A percentile compares a stretch with the other conserved stretches of the same genome.
phyloP scores from a whole-genome alignment of 1,140 invertebrate species.

The Galleria mellonella region DNA sequence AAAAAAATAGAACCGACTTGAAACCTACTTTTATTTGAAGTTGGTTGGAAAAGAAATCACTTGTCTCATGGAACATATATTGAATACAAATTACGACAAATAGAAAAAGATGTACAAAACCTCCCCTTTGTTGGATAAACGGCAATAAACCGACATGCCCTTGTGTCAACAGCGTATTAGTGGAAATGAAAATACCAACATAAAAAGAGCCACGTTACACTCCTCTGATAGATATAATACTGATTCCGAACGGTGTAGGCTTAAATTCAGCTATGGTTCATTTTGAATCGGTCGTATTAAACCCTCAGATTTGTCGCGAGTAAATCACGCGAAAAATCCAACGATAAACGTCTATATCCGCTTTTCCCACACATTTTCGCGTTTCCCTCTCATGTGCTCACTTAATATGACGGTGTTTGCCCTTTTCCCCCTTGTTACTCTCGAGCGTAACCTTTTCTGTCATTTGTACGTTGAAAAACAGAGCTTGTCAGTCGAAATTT shows the following conservation, averaged over 20 bases:
- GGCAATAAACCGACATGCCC: slow-evolving; percentile 59
- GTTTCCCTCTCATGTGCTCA: slow-evolving; percentile 71
- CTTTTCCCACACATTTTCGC: slow-evolving; percentile 71
- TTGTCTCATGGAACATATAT: slow-evolving; percentile 9
- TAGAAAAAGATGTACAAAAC: slow-evolving; percentile 56
- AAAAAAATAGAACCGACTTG: too few relatives aligned
- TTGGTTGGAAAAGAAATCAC: too few relatives aligned
- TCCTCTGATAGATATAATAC: background rate
- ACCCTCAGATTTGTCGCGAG: slow-evolving; percentile 63
- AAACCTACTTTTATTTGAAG: too few relatives aligned
- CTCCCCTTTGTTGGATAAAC: slow-evolving; percentile 50
- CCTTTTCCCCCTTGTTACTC: slow-evolving; percentile 52
- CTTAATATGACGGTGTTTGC: slow-evolving; percentile 69
- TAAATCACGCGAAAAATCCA: slow-evolving; percentile 70
- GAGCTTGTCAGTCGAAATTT: slow-evolving; percentile 5
- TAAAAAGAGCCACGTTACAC: slow-evolving; percentile 12
- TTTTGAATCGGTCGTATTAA: slow-evolving; percentile 34
- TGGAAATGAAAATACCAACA: slow-evolving; percentile 42
- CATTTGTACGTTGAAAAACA: slow-evolving; percentile 5
- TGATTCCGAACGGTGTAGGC: slow-evolving; percentile 2
- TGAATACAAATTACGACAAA: slow-evolving; percentile 38
- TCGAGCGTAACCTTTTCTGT: background rate
- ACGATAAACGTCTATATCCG: slow-evolving; percentile 71
- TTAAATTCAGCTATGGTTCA: slow-evolving; percentile 18
- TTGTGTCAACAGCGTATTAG: slow-evolving; percentile 64